Evolutionary conservation across 2,888 invertebrate genomes (phyloP), one percentile per base, ranked within the genome.

Genomic region (Torymus tubicola): DNA sequence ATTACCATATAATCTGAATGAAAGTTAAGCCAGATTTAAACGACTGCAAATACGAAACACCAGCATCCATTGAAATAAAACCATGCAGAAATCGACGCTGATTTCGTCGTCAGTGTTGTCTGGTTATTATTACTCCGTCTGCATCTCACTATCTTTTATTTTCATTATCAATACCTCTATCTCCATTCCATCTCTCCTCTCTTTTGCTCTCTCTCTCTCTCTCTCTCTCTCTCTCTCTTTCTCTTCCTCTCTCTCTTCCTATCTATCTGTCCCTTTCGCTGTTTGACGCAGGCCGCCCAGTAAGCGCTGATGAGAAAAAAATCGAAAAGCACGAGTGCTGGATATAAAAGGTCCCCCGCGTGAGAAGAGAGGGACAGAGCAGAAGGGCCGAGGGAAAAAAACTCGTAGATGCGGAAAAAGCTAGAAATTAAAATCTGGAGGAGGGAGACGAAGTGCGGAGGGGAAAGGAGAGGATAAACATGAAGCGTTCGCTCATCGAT

Each of bases 211-310:
- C 55, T 65, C 53, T 16, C 58, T 42, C 74, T 73, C 69, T 64
- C 55, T 70, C 80, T 21, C 11, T 18, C 31, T 31, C 21, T 13
- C 55, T 50, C 53, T 65, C 55, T 42, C n/a, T 64, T 57, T 21
- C 58, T n/a, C 5, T 2, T 73, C 68, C 65, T 18, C 75, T n/a
- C n/a, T n/a, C n/a, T n/a, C n/a, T n/a, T n/a, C n/a, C n/a, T n/a
- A n/a, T 31, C 31, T 31, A 31, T 31, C 31, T 3, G 64, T 82
- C 76, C 76, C 74, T 70, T 79, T 80, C 80, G 70, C 52, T 80
- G 50, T 81, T 72, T 69, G 80, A 73, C 69, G 67, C 75, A 68
- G 69, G 81, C 83, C 77, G 82, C 80, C 82, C 81, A 64, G 3
- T 3, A 31, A 61, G 73, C 71, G 57, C 67, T 74, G 74, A 78